Evolutionary conservation across 2,888 invertebrate species (phyloP).

Genomic region (Lepidochitona cinerea): DNA sequence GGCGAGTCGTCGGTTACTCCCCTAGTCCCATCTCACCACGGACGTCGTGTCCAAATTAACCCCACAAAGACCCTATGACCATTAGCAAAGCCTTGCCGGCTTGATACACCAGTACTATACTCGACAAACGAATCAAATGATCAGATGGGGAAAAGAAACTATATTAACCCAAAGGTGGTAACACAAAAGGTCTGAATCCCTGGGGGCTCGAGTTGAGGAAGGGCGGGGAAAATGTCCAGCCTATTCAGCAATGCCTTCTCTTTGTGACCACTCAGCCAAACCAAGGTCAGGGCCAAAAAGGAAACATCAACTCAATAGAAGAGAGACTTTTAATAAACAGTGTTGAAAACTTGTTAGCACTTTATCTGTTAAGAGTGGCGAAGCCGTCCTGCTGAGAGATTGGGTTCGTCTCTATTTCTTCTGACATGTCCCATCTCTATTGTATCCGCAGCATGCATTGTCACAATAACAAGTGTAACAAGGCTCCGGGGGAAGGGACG

Average conservation of each 20-base stretch:
- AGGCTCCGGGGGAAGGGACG: too few species aligned
- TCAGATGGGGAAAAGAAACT: background rate
- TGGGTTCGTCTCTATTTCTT: too few species aligned
- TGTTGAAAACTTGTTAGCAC: background rate
- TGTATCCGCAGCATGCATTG: too few species aligned
- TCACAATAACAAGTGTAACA: too few species aligned
- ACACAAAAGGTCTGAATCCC: too few species aligned
- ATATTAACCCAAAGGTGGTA: too few species aligned
- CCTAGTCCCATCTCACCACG: too few species aligned
- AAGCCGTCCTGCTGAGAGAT: too few species aligned
- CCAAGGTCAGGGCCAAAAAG: background rate
- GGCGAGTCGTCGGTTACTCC: too few species aligned
- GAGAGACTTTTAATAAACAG: background rate
- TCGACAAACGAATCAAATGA: background rate
- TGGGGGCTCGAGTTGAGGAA: background rate
- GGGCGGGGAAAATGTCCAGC: background rate
- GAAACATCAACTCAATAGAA: background rate
- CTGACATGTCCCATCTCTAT: too few species aligned
- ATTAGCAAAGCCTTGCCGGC: background rate
- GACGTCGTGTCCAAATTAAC: background rate
- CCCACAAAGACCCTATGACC: background rate
- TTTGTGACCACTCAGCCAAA: background rate
- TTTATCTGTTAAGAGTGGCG: background rate
- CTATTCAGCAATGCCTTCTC: background rate
- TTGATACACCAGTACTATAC: background rate